These are phyloP conservation scores for Ophioderma brevispina DNA, from an alignment of 35 echinoderm and acorn worm species.

Conservation along the genomic window DNA sequence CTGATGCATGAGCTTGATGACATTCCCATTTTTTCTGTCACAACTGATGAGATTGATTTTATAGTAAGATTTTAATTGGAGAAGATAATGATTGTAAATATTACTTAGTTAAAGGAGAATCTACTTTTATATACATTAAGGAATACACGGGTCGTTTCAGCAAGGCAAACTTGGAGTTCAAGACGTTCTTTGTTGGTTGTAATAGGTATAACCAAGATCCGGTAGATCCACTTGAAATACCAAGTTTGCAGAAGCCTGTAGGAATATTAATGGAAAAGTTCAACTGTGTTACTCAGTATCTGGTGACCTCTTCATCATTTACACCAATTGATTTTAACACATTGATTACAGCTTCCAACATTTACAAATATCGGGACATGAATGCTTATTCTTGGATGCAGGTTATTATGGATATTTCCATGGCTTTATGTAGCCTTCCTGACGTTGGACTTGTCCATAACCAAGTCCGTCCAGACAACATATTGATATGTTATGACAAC, in stretches of 20 bases:
- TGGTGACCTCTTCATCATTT: background rate
- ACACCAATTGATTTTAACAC: background rate
- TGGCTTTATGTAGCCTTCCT: background rate
- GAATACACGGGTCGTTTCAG: background rate
- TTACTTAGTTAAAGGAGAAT: background rate
- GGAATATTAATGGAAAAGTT: background rate
- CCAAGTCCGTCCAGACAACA: background rate
- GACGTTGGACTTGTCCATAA: background rate
- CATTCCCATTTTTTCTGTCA: background rate
- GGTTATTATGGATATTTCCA: background rate
- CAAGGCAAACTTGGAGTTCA: background rate
- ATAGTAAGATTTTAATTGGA: background rate
- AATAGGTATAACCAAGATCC: no score
- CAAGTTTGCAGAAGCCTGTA: background rate
- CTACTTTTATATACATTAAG: background rate
- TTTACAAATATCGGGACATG: background rate
- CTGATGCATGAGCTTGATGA: background rate
- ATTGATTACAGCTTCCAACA: background rate
- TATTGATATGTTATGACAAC: background rate
- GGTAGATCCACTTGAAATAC: no score
- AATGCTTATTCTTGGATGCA: background rate
- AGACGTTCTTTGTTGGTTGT: background rate
- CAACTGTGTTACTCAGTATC: background rate
- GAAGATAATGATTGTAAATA: background rate
- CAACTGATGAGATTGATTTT: no score